Percentiles rank a stretch among this genome's conserved stretches.
Conservation (phyloP, 2,113 vertebrate species). For the Propithecus coquereli region DNA sequence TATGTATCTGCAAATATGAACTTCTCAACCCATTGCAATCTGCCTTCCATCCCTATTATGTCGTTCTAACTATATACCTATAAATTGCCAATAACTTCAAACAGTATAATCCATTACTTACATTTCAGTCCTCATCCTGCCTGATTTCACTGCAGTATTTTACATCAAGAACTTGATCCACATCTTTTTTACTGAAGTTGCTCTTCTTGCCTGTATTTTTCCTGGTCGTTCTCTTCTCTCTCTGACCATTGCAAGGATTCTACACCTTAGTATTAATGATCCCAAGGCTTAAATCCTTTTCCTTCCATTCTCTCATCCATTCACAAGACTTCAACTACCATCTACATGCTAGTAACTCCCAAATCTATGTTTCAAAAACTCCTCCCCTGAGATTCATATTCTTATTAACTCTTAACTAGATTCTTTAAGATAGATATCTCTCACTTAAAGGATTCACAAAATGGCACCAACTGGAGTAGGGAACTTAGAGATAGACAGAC, state of each 20-base stretch:
- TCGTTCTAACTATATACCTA: not conserved
- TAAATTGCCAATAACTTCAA: not conserved
- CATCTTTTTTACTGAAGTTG: not conserved
- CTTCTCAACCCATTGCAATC: not conserved
- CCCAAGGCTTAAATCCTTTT: not conserved
- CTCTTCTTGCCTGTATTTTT: not conserved
- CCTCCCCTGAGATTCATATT: not conserved
- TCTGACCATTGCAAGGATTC: not conserved
- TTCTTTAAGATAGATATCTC: not conserved
- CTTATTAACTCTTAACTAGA: not conserved
- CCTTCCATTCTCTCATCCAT: not conserved
- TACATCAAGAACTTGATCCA: not conserved
- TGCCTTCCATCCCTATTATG: not conserved
- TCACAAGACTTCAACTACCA: not conserved
- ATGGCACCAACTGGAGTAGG: no score
- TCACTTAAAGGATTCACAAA: no score
- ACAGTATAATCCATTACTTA: not conserved
- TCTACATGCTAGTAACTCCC: not conserved
- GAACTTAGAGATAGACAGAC: no score
- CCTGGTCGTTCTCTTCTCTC: not conserved
- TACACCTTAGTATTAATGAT: not conserved
- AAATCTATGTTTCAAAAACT: not conserved
- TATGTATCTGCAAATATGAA: not conserved
- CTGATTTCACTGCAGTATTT: not conserved
- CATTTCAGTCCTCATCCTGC: not conserved